Base-by-base conservation (phyloP, 30 jellyfish, hydroid and myxozoan species). In the Morbakka virulenta region DNA sequence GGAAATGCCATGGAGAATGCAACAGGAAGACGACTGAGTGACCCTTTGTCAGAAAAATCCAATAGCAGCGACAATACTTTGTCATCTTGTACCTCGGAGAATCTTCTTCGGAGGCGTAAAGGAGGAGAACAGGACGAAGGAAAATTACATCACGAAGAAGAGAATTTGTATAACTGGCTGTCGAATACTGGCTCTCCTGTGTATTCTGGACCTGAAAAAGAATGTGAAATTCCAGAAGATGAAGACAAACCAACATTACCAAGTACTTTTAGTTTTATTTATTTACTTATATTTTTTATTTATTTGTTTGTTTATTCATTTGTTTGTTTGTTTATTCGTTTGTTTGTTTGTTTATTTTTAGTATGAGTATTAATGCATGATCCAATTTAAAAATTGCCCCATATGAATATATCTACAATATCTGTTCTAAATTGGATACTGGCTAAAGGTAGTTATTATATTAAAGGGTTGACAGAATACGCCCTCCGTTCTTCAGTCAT, bases 161-260 rank as follows among this genome's bases (percentile, higher is more conserved):
- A 52, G 30, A 83, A 69, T 31, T 75, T 83, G 24, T 83, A 83
- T 61, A 85, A 83, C 64, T 83, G 94, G 94, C 87, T 83, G 1
- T 83, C 94, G 20, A 57, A 82, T 23, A 61, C 94, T 11, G 74
- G 74, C 50, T 83, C 94, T 26, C 94, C 94, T 29, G 64, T 41
- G 9, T 17, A 41, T 17, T 17, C 57, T 17, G 57, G 57, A 41
- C 13, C 13, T 6, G 57, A 41, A 6, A 17, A 17, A 41, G 57
- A 41, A 17, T 6, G 17, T 41, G 13, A 41, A 41, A 9, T 41
- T 41, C 13, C 17, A 17, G 57, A 41, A 41, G 57, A 41, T 17
- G 57, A 41, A 17, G 57, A 41, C 57, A 41, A 41, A 17, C 57
- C 57, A 41, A 41, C 57, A 41, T 6, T 41, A 9, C 57, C 57